These are phyloP conservation scores for Edolisoma coerulescens DNA, from an alignment of 2,113 vertebrate species.

Conservation along the genomic window DNA sequence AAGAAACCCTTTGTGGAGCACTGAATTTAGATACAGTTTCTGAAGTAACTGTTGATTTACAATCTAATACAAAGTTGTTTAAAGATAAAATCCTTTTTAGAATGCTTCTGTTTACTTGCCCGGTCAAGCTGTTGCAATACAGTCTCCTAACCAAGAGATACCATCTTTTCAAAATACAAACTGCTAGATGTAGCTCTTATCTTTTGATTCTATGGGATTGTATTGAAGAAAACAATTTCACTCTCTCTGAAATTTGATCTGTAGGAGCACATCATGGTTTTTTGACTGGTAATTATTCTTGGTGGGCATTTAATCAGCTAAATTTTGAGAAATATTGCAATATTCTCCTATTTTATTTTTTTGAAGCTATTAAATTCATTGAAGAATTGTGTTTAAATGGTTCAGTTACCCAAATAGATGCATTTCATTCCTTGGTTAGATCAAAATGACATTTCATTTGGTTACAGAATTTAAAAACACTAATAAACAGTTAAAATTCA, in stretches of 20 bases:
- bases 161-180: not conserved
- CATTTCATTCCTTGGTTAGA: not conserved
- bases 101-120: not conserved
- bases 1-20: not conserved
- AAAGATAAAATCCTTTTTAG: not conserved
- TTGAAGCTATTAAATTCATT: not conserved
- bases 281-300: not conserved
- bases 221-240: not conserved
- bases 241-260: not conserved
- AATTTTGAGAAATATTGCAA: not conserved
- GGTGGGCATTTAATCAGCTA: not conserved
- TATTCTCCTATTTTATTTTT: not conserved
- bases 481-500: not conserved
- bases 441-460: not conserved
- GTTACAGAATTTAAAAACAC: not conserved
- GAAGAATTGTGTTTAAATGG: not conserved
- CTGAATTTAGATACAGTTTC: not conserved
- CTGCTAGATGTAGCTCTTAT: not conserved
- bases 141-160: not conserved
- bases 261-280: rapidly evolving
- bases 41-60: not conserved
- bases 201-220: not conserved
- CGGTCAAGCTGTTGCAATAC: not conserved
- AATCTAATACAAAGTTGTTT: not conserved
- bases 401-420: not conserved